Conservation (phyloP, 2,888 invertebrate species). For the Xylocampa areola region DNA sequence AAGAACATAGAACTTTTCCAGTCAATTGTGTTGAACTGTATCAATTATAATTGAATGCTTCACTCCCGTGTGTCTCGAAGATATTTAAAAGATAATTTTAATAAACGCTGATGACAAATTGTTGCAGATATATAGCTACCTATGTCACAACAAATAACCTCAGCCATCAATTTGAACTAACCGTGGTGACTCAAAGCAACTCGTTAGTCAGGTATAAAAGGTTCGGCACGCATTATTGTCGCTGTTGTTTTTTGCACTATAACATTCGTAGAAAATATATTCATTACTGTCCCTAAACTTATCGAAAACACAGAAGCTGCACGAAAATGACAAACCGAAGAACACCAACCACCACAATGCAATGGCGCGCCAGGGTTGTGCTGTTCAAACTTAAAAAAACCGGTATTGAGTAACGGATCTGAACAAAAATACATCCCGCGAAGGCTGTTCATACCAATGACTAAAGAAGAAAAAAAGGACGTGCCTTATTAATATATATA, state of each 20-base stretch:
- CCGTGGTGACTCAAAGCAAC: slow-evolving; percentile 86
- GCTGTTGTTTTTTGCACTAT: slow-evolving; percentile 79
- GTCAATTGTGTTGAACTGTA: background rate
- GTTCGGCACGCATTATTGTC: slow-evolving; percentile 89
- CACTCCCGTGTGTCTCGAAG: slow-evolving; percentile 6
- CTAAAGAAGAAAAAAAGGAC: too few relatives aligned
- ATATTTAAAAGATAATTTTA: slow-evolving; percentile 48
- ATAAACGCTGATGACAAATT: slow-evolving; percentile 76
- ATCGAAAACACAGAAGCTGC: slow-evolving; percentile 80
- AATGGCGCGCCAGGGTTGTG: slow-evolving; percentile 83
- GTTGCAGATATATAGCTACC: slow-evolving; percentile 74
- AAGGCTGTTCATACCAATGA: too few relatives aligned
- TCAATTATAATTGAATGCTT: slow-evolving; percentile 16
- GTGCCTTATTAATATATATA: too few relatives aligned
- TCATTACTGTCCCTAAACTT: slow-evolving; percentile 78
- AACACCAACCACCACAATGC: slow-evolving; percentile 83
- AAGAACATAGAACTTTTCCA: slow-evolving; percentile 33
- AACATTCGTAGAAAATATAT: slow-evolving; percentile 82
- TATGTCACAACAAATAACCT: slow-evolving; percentile 89
- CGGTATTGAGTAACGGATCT: slow-evolving; percentile 54
- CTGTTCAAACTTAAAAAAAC: slow-evolving; percentile 63
- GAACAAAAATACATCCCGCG: background rate
- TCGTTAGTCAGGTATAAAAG: slow-evolving; percentile 85
- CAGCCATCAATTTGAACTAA: slow-evolving; percentile 84
- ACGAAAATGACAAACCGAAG: slow-evolving; percentile 77